Conservation (phyloP, 1,140 invertebrate genomes). For the Cylas formicarius region DNA sequence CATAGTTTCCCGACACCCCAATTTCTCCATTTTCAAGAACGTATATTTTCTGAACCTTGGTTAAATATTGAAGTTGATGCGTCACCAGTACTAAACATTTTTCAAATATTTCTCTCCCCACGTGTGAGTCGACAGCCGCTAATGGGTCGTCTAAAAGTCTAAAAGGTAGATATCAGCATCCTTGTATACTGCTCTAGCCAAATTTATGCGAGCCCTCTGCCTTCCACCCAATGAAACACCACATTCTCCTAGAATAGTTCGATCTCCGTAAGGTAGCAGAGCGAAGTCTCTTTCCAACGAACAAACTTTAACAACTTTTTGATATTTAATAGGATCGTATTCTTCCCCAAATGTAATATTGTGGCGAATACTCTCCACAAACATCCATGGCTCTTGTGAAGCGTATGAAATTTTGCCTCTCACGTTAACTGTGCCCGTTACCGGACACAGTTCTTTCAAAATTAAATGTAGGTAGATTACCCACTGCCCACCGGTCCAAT, state of each 20-base stretch:
- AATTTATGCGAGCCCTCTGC: slow-evolving; percentile 81
- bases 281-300: slow-evolving; percentile 69
- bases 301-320: slow-evolving; percentile 55
- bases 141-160: slow-evolving; percentile 82
- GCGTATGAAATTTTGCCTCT: slow-evolving; percentile 59
- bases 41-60: neutral
- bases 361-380: slow-evolving; percentile 51
- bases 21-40: neutral
- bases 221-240: slow-evolving; percentile 82
- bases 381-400: slow-evolving; percentile 69
- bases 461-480: slow-evolving; percentile 46
- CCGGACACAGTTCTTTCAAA: slow-evolving; percentile 55
- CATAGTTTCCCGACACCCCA: neutral
- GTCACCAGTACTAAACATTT: slow-evolving; percentile 5
- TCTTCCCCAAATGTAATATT: slow-evolving; percentile 70
- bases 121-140: slow-evolving; percentile 48
- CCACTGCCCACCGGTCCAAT: slow-evolving; percentile 77
- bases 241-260: slow-evolving; percentile 76
- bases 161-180: slow-evolving; percentile 73
- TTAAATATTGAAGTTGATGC: neutral
- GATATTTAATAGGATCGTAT: slow-evolving; percentile 52
- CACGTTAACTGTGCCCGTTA: slow-evolving; percentile 49
- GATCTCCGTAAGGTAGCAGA: slow-evolving; percentile 65
- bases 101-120: slow-evolving; percentile 23
- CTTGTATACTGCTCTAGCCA: slow-evolving; percentile 75